Conservation (phyloP, 2,888 invertebrate species). For the Calliscelio sp. region DNA sequence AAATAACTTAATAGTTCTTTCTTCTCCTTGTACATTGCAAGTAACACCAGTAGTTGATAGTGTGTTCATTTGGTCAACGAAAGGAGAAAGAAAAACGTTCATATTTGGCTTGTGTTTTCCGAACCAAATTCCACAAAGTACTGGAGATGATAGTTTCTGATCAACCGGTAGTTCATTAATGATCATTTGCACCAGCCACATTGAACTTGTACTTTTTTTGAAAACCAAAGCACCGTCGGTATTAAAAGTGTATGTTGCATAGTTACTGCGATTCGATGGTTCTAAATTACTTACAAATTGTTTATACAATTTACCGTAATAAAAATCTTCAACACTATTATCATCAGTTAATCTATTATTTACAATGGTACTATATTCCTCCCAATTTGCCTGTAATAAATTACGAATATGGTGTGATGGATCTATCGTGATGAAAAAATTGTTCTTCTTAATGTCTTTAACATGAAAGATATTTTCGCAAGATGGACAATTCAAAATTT, state of each 20-base stretch:
- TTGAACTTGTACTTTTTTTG: slow-evolving; percentile 48
- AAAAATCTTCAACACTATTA: slow-evolving; percentile 25
- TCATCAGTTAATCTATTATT: slow-evolving; percentile 15
- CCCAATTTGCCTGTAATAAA: slow-evolving; percentile 20
- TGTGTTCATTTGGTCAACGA: slow-evolving; percentile 58
- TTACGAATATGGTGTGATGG: slow-evolving; percentile 2
- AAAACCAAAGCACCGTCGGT: slow-evolving; percentile 63
- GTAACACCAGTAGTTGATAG: too few species aligned
- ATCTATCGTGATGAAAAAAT: slow-evolving; percentile 46
- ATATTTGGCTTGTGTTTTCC: slow-evolving; percentile 38
- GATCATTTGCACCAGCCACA: slow-evolving; percentile 46
- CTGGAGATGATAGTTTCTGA: slow-evolving; percentile 30
- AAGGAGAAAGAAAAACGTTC: slow-evolving; percentile 62
- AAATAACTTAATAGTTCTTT: too few species aligned
- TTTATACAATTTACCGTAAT: slow-evolving; percentile 60
- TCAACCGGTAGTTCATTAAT: slow-evolving; percentile 26
- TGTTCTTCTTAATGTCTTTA: slow-evolving; percentile 6
- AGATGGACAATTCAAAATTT: background rate
- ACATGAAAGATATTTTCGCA: slow-evolving; percentile 26
- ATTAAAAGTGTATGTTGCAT: slow-evolving; percentile 53
- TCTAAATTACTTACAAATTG: slow-evolving; percentile 38
- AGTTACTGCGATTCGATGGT: slow-evolving; percentile 19
- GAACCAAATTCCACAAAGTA: slow-evolving; percentile 65
- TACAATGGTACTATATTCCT: slow-evolving; percentile 21
- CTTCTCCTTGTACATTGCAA: too few species aligned